Evolutionary conservation across 2,797 vertebrate genomes (phyloP).

Genomic region (Lerista edwardsae): DNA sequence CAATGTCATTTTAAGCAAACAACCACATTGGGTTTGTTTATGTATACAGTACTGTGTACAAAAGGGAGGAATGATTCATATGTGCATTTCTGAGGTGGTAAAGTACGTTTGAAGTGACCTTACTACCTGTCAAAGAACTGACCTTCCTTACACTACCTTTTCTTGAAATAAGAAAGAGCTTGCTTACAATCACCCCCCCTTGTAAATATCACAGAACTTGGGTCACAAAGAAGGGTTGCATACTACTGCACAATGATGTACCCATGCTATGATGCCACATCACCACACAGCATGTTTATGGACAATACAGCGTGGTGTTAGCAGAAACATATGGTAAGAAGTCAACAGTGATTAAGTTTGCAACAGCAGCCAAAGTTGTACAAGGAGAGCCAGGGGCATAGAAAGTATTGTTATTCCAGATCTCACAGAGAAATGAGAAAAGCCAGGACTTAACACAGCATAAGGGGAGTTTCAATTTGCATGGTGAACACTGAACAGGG

Average conservation of each 20-base stretch:
- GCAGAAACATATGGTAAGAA: neutral
- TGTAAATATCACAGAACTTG: neutral
- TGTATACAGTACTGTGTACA: neutral
- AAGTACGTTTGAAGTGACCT: neutral
- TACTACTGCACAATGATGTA: neutral
- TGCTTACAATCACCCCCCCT: neutral
- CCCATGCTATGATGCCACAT: neutral
- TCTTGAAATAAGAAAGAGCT: neutral
- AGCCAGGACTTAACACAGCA: neutral
- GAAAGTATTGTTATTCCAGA: neutral
- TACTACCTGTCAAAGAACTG: too few species aligned
- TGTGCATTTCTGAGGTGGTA: neutral
- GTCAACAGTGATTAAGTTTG: neutral
- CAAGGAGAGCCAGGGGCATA: neutral
- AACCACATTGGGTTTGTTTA: neutral
- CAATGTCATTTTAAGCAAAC: neutral
- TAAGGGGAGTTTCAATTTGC: neutral
- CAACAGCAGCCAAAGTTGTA: neutral
- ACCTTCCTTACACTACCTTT: too few species aligned
- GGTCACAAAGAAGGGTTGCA: neutral
- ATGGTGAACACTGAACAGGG: neutral
- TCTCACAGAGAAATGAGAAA: neutral
- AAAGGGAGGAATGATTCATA: neutral
- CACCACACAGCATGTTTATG: neutral
- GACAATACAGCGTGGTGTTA: neutral